Conservation (phyloP, 1,140 invertebrate species). For the Watersipora subatra region DNA sequence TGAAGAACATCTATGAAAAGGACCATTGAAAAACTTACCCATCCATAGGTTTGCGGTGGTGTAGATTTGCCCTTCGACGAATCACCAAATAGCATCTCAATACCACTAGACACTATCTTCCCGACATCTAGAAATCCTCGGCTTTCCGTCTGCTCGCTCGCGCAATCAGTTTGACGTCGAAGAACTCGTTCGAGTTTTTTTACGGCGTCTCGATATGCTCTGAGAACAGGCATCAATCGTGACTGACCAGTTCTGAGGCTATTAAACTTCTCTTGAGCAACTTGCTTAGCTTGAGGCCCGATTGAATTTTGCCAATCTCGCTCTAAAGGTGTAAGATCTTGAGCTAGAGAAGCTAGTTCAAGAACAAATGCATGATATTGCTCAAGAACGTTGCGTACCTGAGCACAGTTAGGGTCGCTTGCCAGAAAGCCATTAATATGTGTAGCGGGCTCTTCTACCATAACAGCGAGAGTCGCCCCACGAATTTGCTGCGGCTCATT, state of each 20-base stretch:
- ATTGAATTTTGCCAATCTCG: background rate
- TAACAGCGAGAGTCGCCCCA: too few relatives aligned
- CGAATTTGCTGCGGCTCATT: too few relatives aligned
- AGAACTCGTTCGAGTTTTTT: background rate
- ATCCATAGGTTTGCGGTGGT: too few relatives aligned
- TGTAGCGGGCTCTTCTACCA: background rate
- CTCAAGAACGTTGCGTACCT: background rate
- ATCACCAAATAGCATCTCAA: too few relatives aligned
- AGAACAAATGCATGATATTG: background rate
- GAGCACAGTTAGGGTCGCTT: background rate
- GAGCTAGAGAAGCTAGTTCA: background rate
- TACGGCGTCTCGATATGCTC: background rate
- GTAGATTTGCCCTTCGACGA: too few relatives aligned
- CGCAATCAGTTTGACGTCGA: too few relatives aligned
- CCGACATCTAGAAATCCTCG: too few relatives aligned
- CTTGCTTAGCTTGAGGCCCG: background rate
- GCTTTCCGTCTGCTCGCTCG: too few relatives aligned
- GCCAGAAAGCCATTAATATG: background rate
- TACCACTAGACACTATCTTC: too few relatives aligned
- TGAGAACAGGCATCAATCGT: background rate
- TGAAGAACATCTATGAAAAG: too few relatives aligned
- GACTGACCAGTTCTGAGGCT: background rate
- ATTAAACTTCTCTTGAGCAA: background rate
- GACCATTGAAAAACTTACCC: too few relatives aligned
- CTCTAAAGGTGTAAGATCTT: background rate